Percentiles rank a stretch among this genome's conserved stretches.
Conservation (phyloP, 2,797 vertebrate genomes). For the Cuniculus paca region DNA sequence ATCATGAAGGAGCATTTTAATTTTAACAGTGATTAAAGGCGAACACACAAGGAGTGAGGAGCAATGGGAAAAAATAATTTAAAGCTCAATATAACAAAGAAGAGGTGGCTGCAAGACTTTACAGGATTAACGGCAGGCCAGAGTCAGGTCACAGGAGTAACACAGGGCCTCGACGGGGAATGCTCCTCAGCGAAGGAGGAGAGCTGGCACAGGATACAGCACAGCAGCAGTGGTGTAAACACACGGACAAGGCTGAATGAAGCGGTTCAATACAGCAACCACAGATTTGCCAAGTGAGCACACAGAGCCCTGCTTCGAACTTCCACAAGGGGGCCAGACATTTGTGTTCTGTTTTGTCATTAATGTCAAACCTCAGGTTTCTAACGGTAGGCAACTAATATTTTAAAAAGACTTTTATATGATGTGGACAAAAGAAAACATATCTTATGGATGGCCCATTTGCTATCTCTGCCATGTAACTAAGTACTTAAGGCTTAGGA, state of each 20-base stretch:
- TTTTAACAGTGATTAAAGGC: background rate
- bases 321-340: background rate
- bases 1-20: background rate
- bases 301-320: background rate
- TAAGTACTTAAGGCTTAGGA: background rate
- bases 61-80: background rate
- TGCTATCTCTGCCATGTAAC: background rate
- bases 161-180: background rate
- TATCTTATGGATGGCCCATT: background rate
- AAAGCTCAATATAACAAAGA: background rate
- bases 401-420: background rate
- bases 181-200: too few relatives aligned
- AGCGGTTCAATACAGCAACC: background rate
- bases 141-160: background rate
- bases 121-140: background rate
- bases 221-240: rapidly evolving
- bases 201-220: too few relatives aligned
- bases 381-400: background rate
- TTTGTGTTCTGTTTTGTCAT: background rate
- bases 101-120: background rate
- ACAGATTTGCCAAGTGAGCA: background rate
- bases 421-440: background rate
- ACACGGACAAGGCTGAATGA: background rate
- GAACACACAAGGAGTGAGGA: background rate
- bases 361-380: background rate